Evolutionary conservation across 1,140 invertebrate genomes (phyloP).

Genomic region (Nasonia longicornis): DNA sequence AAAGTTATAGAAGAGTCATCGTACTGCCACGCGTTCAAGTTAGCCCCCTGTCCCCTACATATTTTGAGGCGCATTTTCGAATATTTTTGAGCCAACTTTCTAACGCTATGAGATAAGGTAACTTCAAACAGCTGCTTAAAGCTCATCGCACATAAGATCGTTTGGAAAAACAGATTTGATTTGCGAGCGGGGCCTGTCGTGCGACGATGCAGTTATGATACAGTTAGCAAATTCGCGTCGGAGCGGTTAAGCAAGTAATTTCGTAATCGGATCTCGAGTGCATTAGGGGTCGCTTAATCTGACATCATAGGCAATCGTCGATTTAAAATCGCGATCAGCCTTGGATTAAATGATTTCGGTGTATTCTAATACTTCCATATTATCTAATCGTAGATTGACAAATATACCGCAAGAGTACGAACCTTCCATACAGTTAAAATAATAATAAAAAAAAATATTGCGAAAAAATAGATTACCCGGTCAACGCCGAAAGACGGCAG

Average conservation of each 20-base stretch:
- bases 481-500: neutral
- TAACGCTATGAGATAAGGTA: neutral
- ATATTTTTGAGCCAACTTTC: no score
- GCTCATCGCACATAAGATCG: neutral
- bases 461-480: constrained; percentile 34
- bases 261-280: constrained; percentile 37
- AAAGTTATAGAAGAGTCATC: no score
- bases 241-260: constrained; percentile 9
- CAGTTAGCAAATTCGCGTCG: constrained; percentile 15
- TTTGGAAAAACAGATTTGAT: neutral
- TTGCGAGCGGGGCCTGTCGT: neutral
- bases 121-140: constrained; percentile 29
- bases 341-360: constrained; percentile 10
- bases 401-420: no score
- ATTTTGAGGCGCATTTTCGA: no score
- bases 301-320: neutral
- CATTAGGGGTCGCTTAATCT: constrained; percentile 26
- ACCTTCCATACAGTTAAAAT: neutral
- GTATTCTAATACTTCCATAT: neutral
- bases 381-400: no score
- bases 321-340: neutral
- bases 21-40: no score
- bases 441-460: constrained; percentile 3
- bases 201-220: neutral
- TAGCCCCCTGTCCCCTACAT: no score